Evolutionary conservation across 2,113 vertebrate species (phyloP).

Genomic region (Leiothrix lutea): DNA sequence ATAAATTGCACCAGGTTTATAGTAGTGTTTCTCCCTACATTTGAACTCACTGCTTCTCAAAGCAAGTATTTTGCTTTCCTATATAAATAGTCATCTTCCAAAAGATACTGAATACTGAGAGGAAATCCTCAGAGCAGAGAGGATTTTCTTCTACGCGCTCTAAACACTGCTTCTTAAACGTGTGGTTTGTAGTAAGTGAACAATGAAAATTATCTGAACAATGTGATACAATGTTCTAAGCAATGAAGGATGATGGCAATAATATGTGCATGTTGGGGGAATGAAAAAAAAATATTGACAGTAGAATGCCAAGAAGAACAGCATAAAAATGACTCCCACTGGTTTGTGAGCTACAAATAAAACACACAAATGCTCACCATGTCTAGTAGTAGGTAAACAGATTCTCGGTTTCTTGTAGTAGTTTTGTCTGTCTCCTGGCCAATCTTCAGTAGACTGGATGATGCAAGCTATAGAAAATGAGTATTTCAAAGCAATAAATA

Average conservation of each 20-base stretch:
- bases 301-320: background rate
- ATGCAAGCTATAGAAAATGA: slow-evolving; percentile 83
- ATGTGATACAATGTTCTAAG: background rate
- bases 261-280: background rate
- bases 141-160: background rate
- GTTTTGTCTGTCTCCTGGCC: slow-evolving; percentile 98
- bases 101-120: background rate
- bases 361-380: slow-evolving; percentile 82
- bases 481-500: background rate
- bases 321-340: background rate
- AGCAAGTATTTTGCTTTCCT: background rate
- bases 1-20: background rate
- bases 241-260: background rate
- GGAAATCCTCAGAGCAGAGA: background rate
- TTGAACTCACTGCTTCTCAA: background rate
- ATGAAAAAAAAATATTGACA: background rate
- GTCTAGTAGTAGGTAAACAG: slow-evolving; percentile 96
- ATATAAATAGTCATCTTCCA: background rate
- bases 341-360: background rate
- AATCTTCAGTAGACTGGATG: slow-evolving; percentile 96
- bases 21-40: background rate
- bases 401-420: slow-evolving; percentile 96
- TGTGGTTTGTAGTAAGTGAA: background rate
- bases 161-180: background rate
- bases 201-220: background rate